These are phyloP conservation scores for Tortrix viridana DNA, from an alignment of 2,888 invertebrate genomes.

Conservation along the genomic window DNA sequence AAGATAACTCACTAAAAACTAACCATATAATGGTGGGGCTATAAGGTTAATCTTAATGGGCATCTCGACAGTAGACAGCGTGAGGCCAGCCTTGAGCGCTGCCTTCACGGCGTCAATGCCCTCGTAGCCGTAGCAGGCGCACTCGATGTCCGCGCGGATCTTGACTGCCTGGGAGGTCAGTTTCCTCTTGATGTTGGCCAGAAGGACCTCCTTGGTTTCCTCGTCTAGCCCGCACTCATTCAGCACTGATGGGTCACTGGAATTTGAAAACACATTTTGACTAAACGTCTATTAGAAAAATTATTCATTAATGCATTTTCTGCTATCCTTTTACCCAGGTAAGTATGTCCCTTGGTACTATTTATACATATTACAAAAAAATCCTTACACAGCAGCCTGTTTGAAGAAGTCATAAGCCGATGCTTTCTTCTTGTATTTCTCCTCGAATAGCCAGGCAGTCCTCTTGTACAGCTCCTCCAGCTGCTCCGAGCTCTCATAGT, in stretches of 20 bases:
- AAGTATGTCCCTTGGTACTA: background rate
- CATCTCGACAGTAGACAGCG: conserved; percentile 95
- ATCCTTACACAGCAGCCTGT: conserved; percentile 95
- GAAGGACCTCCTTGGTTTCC: conserved; percentile 94
- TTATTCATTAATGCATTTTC: too few species aligned
- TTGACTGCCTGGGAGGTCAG: conserved; percentile 93
- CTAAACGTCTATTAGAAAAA: too few species aligned
- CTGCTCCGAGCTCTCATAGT: conserved; percentile 95
- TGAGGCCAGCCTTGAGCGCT: conserved; percentile 94
- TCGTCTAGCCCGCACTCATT: conserved; percentile 98
- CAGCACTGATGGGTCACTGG: conserved; percentile 96
- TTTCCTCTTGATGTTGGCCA: conserved; percentile 97
- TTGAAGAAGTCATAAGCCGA: conserved; percentile 99
- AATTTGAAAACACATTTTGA: conserved; percentile 39
- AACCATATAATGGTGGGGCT: conserved; percentile 97
- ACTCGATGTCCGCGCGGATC: conserved; percentile 76
- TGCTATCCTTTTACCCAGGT: too few species aligned
- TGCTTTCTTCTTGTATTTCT: conserved; percentile 97
- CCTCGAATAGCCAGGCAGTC: conserved; percentile 99
- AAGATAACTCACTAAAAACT: conserved; percentile 40
- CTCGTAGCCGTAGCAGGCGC: conserved; percentile 90
- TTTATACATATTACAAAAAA: background rate
- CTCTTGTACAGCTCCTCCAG: conserved; percentile 97
- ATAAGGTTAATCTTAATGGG: conserved; percentile 99
- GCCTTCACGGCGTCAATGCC: conserved; percentile 99